Conservation (phyloP, 2,113 vertebrate species). For the Nothocercus julius region DNA sequence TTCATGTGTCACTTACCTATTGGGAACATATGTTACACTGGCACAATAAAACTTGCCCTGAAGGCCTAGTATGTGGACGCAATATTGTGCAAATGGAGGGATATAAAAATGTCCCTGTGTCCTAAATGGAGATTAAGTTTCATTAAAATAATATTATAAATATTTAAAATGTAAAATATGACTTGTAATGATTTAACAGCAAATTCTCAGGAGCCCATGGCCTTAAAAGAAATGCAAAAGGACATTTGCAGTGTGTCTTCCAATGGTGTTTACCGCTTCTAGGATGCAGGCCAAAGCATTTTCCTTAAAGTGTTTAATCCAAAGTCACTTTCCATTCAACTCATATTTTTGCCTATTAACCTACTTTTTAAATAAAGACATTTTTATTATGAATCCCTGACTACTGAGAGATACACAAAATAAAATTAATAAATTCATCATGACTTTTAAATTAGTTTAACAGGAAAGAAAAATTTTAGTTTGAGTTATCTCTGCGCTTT, state of each 20-base stretch:
- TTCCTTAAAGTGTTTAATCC: neutral
- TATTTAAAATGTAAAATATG: constrained; percentile 63
- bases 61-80: constrained; percentile 23
- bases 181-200: constrained; percentile 46
- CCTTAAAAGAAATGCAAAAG: neutral
- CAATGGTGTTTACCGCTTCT: neutral
- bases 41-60: constrained; percentile 59
- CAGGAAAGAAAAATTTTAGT: neutral
- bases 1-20: constrained; percentile 78
- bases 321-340: neutral
- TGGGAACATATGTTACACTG: constrained; percentile 76
- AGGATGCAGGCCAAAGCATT: neutral
- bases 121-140: constrained; percentile 62
- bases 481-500: neutral
- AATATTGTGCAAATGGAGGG: constrained; percentile 47
- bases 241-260: neutral
- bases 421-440: neutral
- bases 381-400: neutral
- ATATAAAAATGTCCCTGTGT: constrained; percentile 64
- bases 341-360: neutral
- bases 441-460: neutral
- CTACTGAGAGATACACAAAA: neutral
- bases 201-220: constrained; percentile 13
- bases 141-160: constrained; percentile 66
- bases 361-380: neutral